A percentile compares a stretch with the other conserved stretches of the same genome.
phyloP scores from a whole-genome alignment of 1,140 invertebrate genomes.

The Leptinotarsa defecta region DNA sequence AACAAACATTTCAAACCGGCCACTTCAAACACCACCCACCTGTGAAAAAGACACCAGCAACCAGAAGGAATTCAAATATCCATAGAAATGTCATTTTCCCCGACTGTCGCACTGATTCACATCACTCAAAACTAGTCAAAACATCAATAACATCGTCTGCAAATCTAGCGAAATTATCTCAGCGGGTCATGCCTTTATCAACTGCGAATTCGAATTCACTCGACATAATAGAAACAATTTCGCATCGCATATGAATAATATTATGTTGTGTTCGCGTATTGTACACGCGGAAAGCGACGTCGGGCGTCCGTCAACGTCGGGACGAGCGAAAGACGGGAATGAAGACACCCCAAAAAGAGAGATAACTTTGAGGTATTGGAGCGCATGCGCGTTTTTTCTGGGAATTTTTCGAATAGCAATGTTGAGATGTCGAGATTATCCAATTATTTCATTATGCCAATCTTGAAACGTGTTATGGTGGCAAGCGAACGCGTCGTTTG shows the following conservation, averaged over 20 bases:
- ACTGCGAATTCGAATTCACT: too few relatives aligned
- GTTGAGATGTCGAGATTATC: constrained; percentile 5
- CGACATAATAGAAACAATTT: too few relatives aligned
- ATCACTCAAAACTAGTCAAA: constrained; percentile 5
- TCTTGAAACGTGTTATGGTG: not conserved
- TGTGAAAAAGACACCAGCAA: not conserved
- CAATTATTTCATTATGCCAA: not conserved
- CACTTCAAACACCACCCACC: not conserved
- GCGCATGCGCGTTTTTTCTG: not conserved
- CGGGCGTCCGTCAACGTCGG: constrained; percentile 2
- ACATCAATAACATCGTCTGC: not conserved
- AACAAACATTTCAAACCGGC: too few relatives aligned
- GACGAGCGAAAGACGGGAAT: not conserved
- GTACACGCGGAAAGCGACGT: not conserved
- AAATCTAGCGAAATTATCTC: too few relatives aligned
- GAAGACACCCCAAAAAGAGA: constrained; percentile 4
- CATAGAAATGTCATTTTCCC: constrained; percentile 6
- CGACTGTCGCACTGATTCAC: not conserved
- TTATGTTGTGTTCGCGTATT: not conserved
- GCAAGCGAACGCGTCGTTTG: too few relatives aligned
- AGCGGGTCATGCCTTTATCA: too few relatives aligned
- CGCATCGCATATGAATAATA: too few relatives aligned
- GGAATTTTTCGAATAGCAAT: constrained; percentile 3
- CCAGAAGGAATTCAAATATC: not conserved
- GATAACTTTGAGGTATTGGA: not conserved